Evolutionary conservation across 1,140 invertebrate genomes (phyloP), one percentile per base, ranked within the genome.

Genomic region (Triops cancriformis): DNA sequence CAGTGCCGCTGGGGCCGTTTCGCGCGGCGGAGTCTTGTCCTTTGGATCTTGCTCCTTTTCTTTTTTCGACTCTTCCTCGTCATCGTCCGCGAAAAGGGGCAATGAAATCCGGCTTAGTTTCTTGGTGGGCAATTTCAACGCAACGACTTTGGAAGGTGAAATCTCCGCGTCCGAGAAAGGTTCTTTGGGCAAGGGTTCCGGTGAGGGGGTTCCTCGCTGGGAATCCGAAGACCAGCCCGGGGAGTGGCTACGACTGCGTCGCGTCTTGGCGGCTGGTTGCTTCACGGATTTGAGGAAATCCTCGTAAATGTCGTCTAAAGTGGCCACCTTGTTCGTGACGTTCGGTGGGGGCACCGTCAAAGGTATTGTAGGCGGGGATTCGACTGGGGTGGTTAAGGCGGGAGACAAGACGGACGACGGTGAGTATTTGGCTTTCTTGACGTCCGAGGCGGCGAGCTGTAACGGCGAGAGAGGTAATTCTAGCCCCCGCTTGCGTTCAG

Each of bases 171-270:
- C 18, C 10, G n/a, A 14, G 23, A 14, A 64, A 10, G 51, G 51
- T 64, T 64, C 51, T 23, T 64, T 64, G 51, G 14, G 51, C 10
- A 64, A 7, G 23, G n/a, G 51, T 64, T 64, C 23, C 18, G 51
- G 51, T n/a, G 51, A 64, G 18, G 51, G 51, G 10, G 51, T 64
- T 64, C 51, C 23, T 64, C 23, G 51, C 14, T 64, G n/a, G 9
- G 51, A 64, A n/a, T 64, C 51, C 14, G 51, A 64, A 64, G 51
- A 64, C 51, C 51, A 64, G 51, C 51, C 51, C 14, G 51, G 51
- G 51, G 51, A 64, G 51, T 64, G 51, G 51, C 51, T 64, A n/a
- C 51, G 11, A 64, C 51, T 64, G 51, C 51, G 51, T 64, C 51
- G 14, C 6, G 23, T 23, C 51, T 64, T 64, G 0, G n/a, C 14